Conservation (phyloP, 2,113 vertebrate genomes). For the Phylloscopus trochilus region DNA sequence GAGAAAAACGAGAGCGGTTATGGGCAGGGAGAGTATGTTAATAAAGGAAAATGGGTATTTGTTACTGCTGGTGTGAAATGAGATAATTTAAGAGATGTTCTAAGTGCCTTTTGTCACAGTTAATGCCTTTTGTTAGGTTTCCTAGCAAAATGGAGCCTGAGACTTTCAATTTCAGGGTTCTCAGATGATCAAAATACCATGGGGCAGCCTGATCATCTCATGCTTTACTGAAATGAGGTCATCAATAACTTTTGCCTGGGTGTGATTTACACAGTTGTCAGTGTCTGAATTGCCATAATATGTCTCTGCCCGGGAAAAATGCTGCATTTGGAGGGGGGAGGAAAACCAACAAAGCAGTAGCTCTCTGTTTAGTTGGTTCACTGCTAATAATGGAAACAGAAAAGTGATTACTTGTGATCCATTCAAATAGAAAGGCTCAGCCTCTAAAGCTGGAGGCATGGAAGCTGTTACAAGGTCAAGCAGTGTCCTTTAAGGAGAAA, state of each 20-base stretch:
- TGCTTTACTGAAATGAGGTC: constrained; percentile 51
- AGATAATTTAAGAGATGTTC: constrained; percentile 51
- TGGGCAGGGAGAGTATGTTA: constrained; percentile 22
- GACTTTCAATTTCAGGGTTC: constrained; percentile 60
- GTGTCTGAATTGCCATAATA: constrained; percentile 52
- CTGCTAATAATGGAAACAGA: constrained; percentile 38
- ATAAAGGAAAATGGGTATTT: constrained; percentile 62
- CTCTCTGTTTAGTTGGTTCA: constrained; percentile 8
- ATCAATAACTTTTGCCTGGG: constrained; percentile 44
- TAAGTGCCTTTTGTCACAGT: constrained; percentile 48
- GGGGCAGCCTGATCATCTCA: constrained; percentile 44
- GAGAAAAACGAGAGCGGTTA: constrained; percentile 39
- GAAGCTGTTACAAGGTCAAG: constrained; percentile 58
- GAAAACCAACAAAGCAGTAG: not conserved
- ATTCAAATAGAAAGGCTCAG: constrained; percentile 21
- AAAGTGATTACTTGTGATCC: constrained; percentile 51
- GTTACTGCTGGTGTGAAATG: constrained; percentile 44
- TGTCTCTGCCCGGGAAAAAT: constrained; percentile 51
- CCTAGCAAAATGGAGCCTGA: constrained; percentile 2
- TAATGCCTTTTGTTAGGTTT: constrained; percentile 45
- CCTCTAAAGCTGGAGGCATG: constrained; percentile 20
- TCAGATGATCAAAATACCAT: constrained; percentile 43
- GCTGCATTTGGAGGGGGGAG: not conserved
- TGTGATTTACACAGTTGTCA: constrained; percentile 63
- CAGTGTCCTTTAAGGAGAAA: constrained; percentile 34